These are phyloP conservation scores for Hydractinia symbiolongicarpus DNA, from an alignment of 30 jellyfish, hydroid and myxozoan genomes.

Conservation along the genomic window DNA sequence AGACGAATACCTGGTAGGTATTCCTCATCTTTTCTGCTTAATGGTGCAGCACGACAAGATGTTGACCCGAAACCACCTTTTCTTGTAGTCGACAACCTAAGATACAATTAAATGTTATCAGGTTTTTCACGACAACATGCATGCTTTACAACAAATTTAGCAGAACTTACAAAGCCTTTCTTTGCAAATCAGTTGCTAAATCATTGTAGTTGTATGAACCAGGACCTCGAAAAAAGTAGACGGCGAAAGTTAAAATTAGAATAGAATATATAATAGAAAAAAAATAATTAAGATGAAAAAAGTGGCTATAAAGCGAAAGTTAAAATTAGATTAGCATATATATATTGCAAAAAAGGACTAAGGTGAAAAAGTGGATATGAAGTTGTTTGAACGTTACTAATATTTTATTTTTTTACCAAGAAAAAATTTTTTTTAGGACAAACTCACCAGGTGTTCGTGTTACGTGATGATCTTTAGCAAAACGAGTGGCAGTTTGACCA, in stretches of 20 bases:
- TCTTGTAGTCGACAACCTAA: slow-evolving; percentile 60
- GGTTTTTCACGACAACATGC: neutral
- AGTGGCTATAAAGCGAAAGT: neutral
- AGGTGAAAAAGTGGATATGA: no score
- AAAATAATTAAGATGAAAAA: neutral
- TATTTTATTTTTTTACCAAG: no score
- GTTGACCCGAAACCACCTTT: slow-evolving; percentile 89
- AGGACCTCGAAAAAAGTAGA: slow-evolving; percentile 52
- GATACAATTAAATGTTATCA: neutral
- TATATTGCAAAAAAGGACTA: no score
- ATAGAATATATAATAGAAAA: neutral
- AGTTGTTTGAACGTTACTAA: no score
- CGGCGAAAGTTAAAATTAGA: neutral
- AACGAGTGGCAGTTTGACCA: slow-evolving; percentile 78
- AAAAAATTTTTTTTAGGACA: neutral
- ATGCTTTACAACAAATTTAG: neutral
- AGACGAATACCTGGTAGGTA: slow-evolving; percentile 49
- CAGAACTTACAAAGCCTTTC: slow-evolving; percentile 71
- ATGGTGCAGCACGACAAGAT: slow-evolving; percentile 48
- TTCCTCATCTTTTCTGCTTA: slow-evolving; percentile 53
- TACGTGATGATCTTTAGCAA: slow-evolving; percentile 55
- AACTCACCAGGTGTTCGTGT: slow-evolving; percentile 64
- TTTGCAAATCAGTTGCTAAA: slow-evolving; percentile 43
- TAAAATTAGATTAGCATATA: no score
- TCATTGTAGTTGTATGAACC: slow-evolving; percentile 71